Conservation (phyloP, 1,140 invertebrate species). For the Diabrotica virgifera region DNA sequence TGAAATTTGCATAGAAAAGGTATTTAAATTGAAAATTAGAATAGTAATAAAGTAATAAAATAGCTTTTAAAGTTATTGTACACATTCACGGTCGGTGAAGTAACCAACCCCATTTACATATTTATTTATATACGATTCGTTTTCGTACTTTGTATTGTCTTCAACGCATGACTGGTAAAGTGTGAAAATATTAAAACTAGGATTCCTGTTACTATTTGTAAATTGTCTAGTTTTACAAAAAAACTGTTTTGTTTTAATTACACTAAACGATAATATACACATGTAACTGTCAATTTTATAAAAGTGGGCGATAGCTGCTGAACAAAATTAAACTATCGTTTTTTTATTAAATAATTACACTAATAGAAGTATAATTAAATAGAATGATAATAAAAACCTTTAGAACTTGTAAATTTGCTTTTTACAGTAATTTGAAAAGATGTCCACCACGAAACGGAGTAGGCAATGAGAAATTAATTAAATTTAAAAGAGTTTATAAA, state of each 20-base stretch:
- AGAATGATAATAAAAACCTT: too few species aligned
- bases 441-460: too few species aligned
- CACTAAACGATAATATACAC: not conserved
- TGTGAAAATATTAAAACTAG: conserved; percentile 5
- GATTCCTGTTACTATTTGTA: conserved; percentile 2
- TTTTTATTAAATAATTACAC: too few species aligned
- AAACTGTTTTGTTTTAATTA: not conserved
- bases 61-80: conserved; percentile 30
- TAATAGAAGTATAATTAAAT: too few species aligned
- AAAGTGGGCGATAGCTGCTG: too few species aligned
- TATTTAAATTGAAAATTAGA: conserved; percentile 43
- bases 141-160: not conserved
- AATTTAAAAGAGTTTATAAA: too few species aligned
- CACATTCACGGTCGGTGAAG: conserved; percentile 1
- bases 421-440: too few species aligned
- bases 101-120: conserved; percentile 7
- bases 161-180: conserved; percentile 6
- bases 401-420: too few species aligned
- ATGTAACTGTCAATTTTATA: too few species aligned
- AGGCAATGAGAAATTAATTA: too few species aligned
- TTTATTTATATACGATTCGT: conserved; percentile 2
- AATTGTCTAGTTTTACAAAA: not conserved
- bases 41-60: conserved; percentile 44
- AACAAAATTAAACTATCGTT: too few species aligned
- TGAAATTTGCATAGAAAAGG: conserved; percentile 41